Conservation (phyloP, 2,797 vertebrate genomes). For the Enteromius argenteus region DNA sequence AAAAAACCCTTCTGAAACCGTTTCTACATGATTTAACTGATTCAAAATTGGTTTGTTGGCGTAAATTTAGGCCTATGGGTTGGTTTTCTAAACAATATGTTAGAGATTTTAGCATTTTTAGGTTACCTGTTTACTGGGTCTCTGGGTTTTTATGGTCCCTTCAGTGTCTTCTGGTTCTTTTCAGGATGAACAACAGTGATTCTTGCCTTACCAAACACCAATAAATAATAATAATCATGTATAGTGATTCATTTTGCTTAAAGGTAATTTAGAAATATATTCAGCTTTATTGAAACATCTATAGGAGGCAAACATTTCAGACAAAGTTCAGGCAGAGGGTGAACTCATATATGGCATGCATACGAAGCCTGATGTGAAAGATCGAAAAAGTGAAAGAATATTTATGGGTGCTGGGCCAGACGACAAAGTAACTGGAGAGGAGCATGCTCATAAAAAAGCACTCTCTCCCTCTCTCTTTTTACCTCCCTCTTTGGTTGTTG, state of each 20-base stretch:
- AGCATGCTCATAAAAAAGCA: constrained; percentile 76
- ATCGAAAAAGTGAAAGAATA: constrained; percentile 57
- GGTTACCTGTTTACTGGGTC: background rate
- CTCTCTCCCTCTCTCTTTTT: constrained; percentile 45
- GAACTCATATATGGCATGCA: background rate
- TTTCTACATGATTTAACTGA: background rate
- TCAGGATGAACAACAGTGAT: background rate
- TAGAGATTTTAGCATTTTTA: background rate
- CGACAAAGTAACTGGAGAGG: constrained; percentile 75
- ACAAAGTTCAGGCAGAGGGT: constrained; percentile 19
- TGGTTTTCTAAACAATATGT: background rate
- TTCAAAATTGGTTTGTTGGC: background rate
- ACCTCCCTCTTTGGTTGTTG: constrained; percentile 44
- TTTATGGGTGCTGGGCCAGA: constrained; percentile 72
- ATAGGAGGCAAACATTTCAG: background rate
- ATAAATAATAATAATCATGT: background rate
- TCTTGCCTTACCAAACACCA: background rate
- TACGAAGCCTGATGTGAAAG: constrained; percentile 36
- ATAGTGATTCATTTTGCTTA: background rate
- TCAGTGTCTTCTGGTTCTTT: background rate
- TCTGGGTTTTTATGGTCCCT: background rate
- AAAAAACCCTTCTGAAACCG: background rate
- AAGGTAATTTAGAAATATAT: background rate
- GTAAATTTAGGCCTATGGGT: background rate
- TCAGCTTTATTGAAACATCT: constrained; percentile 17